Percentiles rank a stretch among this genome's conserved stretches.
phyloP scores from a whole-genome alignment of 2,113 vertebrate species.

The Nipponia nippon region DNA sequence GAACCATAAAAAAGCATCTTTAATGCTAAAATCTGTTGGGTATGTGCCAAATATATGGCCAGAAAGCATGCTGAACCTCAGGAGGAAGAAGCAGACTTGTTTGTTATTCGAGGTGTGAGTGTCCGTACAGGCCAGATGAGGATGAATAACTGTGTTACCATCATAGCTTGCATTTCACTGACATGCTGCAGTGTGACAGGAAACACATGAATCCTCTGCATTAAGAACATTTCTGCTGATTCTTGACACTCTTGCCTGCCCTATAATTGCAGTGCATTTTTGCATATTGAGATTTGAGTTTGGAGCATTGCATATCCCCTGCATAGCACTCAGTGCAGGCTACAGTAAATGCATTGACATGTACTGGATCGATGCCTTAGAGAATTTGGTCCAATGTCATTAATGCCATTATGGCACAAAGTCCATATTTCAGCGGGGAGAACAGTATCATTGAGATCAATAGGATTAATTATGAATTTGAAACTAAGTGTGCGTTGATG shows the following conservation, averaged over 20 bases:
- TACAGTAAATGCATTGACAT: neutral
- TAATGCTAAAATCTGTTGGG: neutral
- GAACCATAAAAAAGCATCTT: neutral
- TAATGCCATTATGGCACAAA: neutral
- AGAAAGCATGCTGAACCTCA: neutral
- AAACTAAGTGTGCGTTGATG: neutral
- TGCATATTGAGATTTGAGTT: neutral
- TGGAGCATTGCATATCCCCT: neutral
- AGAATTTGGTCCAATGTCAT: neutral
- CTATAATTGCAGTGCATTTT: neutral
- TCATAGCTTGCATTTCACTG: neutral
- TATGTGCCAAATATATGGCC: neutral
- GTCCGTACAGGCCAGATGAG: neutral
- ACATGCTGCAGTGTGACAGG: accelerated
- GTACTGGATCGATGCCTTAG: neutral
- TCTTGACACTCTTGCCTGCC: neutral
- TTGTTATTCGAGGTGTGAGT: neutral
- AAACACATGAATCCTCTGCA: neutral
- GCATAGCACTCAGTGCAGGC: neutral
- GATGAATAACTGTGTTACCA: neutral
- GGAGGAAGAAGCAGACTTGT: neutral
- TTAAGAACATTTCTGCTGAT: neutral
- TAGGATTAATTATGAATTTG: neutral
- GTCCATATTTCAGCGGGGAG: neutral
- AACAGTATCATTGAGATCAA: neutral